Base-by-base conservation (phyloP, 2,113 vertebrate species). In the Elephas maximus region DNA sequence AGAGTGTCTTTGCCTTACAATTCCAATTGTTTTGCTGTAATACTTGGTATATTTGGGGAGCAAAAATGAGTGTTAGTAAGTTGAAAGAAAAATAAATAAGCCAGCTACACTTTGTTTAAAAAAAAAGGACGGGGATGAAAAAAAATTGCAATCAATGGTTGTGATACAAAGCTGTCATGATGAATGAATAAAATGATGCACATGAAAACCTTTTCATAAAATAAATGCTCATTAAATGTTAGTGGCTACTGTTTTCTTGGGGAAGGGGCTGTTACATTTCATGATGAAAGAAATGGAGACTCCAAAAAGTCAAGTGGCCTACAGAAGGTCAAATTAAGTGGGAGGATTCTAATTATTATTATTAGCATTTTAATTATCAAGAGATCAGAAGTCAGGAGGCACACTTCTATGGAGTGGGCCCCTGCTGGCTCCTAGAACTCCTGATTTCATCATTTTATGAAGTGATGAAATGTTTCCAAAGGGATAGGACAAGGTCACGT, bases 1-100 rank as follows among this genome's bases (percentile, higher is more conserved):
- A 76, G 78, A 90, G 23, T 69, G 11, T 90, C 80, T 76, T 80
- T 77, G 60, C 20, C 48, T 77, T 26, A 83, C 48, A 69, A 69
- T 77, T 26, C 69, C 33, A 90, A 81, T 74, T 93, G 62, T 62
- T 95, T 77, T 76, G 33, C 69, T 80, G n/a, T 51, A 57, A 65
- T 24, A 51, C n/a, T 86, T 63, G 71, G 30, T 93, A 69, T 93
- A 95, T 83, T 30, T 53, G 26, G 33, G 60, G 21, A 86, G 12
- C 33, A 91, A 91, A 92, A 91, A 37, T 87, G 37, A 87, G 67
- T 8, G 10, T 48, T 81, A 45, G 30, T 8, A 37, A 37, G 37
- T 37, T 37, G n/a, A 65, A 74, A 79, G 44, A 85, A 89, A 89
- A 94, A 33, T 69, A 69, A 69, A 14, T 67, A 67, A 81, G 21